Evolutionary conservation across 2,888 invertebrate genomes (phyloP), one percentile per base, ranked within the genome.

Genomic region (Drosophila subsilvestris): DNA sequence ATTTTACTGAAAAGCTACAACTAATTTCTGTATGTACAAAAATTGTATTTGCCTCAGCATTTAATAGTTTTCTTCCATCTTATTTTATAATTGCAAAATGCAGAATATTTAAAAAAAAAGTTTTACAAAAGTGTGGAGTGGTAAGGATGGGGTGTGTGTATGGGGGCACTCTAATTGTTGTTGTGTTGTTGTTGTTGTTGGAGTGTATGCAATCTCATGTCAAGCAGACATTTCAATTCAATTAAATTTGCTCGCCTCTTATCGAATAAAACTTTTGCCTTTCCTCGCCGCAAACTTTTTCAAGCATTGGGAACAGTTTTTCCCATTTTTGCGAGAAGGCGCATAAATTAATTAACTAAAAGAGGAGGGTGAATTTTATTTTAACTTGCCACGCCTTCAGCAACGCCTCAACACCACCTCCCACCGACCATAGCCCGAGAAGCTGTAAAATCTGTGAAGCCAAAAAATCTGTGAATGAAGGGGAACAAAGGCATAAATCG

Each of bases 201-300:
- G 43, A 63, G 57, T 60, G 66, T 60, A 71, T 58, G 60, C 65
- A 76, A 78, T 85, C 62, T 86, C 86, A 88, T 86, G 88, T 79
- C 88, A 88, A 82, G 81, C 77, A 77, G 71, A 75, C 86, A 88
- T 88, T 86, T 84, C 82, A 88, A 86, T 88, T 86, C 90, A 90
- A 89, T 89, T 89, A 89, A 81, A 77, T 80, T 86, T 68, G 75
- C 49, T 63, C 20, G 66, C 66, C 58, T 67, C 17, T 67, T 67
- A 67, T 67, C 58, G 67, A 58, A 67, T 45, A 45, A 57, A 66
- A 66, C 37, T 67, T 67, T 50, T 27, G 67, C 61, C 58, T 56
- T 45, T 10, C 14, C 58, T 53, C 62, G 53, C 76, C 69, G 66
- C 69, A 66, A 58, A 67, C 70, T 75, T 59, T 76, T 75, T 70